These are phyloP conservation scores for Eucriotettix oculatus DNA, from an alignment of 2,888 invertebrate genomes.

Conservation along the genomic window DNA sequence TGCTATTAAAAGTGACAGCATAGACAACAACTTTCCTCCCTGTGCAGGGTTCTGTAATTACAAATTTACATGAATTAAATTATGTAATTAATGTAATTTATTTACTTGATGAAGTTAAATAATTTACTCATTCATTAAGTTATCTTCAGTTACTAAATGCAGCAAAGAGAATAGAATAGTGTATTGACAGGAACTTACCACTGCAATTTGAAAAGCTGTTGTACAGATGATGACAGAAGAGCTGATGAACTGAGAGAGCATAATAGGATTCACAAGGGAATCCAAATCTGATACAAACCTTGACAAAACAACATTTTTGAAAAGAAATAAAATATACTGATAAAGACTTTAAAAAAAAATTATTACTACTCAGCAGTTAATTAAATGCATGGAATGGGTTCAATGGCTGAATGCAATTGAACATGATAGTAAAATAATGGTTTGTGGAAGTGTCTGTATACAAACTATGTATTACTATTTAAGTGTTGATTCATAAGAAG, in stretches of 20 bases:
- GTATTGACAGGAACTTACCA: background rate
- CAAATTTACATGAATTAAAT: background rate
- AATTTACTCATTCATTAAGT: too few relatives aligned
- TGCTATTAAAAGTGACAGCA: background rate
- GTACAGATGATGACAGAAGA: background rate
- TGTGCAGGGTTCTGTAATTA: background rate
- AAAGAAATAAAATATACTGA: background rate
- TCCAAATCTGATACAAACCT: background rate
- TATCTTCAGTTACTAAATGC: too few relatives aligned
- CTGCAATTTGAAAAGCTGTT: background rate
- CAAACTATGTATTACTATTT: too few relatives aligned
- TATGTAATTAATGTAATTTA: too few relatives aligned
- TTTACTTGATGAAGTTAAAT: too few relatives aligned
- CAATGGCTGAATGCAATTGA: too few relatives aligned
- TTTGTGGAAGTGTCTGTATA: too few relatives aligned
- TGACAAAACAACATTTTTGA: background rate
- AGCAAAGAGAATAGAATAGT: too few relatives aligned
- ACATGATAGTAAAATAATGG: too few relatives aligned
- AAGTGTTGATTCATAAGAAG: too few relatives aligned
- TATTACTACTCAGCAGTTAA: background rate
- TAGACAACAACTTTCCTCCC: background rate
- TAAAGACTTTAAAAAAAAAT: background rate
- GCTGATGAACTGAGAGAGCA: background rate
- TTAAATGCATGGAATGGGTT: too few relatives aligned
- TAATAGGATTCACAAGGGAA: background rate